These are phyloP conservation scores for Theretra japonica DNA, from an alignment of 2,888 invertebrate species.

Conservation along the genomic window DNA sequence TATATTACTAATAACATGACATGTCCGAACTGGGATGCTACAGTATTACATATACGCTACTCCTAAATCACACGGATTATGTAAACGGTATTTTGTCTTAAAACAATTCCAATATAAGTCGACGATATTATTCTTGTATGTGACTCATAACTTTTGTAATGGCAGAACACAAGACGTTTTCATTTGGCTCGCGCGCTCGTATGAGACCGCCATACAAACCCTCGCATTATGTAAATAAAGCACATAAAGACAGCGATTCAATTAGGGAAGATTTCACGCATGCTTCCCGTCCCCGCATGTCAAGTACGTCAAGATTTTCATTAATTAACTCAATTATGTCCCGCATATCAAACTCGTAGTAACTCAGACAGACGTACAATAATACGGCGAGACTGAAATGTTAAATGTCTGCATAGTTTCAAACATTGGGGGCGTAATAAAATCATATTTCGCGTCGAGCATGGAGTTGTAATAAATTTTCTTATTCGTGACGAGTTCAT, in stretches of 20 bases:
- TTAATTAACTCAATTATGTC: constrained; percentile 45
- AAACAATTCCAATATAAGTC: background rate
- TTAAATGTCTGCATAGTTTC: constrained; percentile 22
- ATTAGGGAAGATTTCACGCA: constrained; percentile 58
- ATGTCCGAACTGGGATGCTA: no score
- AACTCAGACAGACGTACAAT: constrained; percentile 25
- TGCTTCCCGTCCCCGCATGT: constrained; percentile 34
- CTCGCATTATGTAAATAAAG: constrained; percentile 54
- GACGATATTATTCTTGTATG: constrained; percentile 24
- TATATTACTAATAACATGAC: no score
- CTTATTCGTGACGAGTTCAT: constrained; percentile 11
- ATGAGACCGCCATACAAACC: constrained; percentile 40
- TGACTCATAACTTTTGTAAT: constrained; percentile 45
- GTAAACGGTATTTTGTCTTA: background rate
- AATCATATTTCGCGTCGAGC: constrained; percentile 25
- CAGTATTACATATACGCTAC: no score
- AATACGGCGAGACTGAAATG: constrained; percentile 18
- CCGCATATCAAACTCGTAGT: constrained; percentile 39
- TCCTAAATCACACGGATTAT: background rate
- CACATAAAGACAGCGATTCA: constrained; percentile 61
- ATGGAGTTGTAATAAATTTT: background rate
- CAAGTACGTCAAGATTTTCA: constrained; percentile 40
- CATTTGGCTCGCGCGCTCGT: constrained; percentile 27
- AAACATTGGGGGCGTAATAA: constrained; percentile 9
- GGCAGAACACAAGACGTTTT: constrained; percentile 30